Base-by-base conservation (phyloP, 2,888 invertebrate species). In the Oconnorella tubifera region DNA sequence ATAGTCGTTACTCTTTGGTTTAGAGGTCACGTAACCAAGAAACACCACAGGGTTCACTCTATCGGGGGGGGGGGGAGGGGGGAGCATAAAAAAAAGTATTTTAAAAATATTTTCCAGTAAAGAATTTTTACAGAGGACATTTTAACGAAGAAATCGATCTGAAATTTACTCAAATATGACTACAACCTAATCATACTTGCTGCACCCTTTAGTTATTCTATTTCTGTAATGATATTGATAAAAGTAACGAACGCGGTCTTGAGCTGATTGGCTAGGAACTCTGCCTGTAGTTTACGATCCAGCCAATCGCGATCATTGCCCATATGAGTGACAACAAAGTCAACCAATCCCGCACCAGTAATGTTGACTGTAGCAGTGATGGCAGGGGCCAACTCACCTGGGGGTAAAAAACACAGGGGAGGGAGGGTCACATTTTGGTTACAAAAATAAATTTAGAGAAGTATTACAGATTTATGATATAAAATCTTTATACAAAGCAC, bases 291-390 rank as follows among this genome's bases (percentile, higher is more conserved):
- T 64, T 78, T 71, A 29, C 82, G 69, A 70, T 82, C 82, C n/a
- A 80, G 64, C n/a, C 67, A 68, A 67, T 82, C 82, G 19, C 79
- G 67, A 66, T 82, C 81, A 69, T 82, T 82, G 51, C 82, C 82
- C 82, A 82, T 82, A 72, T 82, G 82, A 53, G 80, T 81, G n/a
- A 80, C 78, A 53, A 82, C 78, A 71, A 82, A 77, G 67, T 80
- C 80, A 23, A 82, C 78, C n/a, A 76, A 70, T 51, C 57, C 33
- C 23, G 23, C 72, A 3, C 80, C 81, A 23, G 75, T 74, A 33
- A 80, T 72, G 70, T 82, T 79, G 19, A 82, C 68, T 2, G 80
- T 81, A 27, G 81, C 81, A n/a, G 80, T 77, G 2, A 82, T 75
- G 23, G 77, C 82, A 3, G 82, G 82, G 1, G 82, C 82, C 14